Conservation (phyloP, 2,113 vertebrate species). For the Sylvietta virens region DNA sequence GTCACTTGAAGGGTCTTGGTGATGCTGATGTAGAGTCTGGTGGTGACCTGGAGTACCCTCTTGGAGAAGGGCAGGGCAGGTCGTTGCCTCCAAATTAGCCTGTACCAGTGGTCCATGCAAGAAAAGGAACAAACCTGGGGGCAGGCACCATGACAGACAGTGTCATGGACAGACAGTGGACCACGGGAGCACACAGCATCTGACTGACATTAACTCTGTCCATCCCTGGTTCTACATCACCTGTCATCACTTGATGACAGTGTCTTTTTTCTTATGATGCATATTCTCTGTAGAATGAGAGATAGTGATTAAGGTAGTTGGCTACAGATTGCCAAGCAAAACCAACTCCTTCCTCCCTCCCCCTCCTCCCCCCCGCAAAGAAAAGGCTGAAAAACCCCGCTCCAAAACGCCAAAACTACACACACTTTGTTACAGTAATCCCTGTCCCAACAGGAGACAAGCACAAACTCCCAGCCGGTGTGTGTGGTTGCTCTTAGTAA, state of each 20-base stretch:
- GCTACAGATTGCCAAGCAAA: background rate
- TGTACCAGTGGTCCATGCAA: background rate
- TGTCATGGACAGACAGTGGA: no score
- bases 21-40: background rate
- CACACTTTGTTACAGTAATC: background rate
- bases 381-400: background rate
- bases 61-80: background rate
- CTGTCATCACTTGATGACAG: background rate
- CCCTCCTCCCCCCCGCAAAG: rapidly evolving
- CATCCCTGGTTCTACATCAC: background rate
- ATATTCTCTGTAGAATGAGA: background rate
- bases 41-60: background rate
- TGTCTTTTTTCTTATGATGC: background rate
- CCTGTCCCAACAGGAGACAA: background rate
- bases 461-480: background rate
- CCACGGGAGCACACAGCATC: background rate
- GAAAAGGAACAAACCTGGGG: background rate
- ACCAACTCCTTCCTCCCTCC: background rate
- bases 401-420: background rate
- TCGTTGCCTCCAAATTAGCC: background rate
- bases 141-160: background rate
- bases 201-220: background rate
- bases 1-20: background rate
- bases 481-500: background rate
- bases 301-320: background rate